Conservation (phyloP, 2,113 vertebrate species). For the Ceyx margarethae region DNA sequence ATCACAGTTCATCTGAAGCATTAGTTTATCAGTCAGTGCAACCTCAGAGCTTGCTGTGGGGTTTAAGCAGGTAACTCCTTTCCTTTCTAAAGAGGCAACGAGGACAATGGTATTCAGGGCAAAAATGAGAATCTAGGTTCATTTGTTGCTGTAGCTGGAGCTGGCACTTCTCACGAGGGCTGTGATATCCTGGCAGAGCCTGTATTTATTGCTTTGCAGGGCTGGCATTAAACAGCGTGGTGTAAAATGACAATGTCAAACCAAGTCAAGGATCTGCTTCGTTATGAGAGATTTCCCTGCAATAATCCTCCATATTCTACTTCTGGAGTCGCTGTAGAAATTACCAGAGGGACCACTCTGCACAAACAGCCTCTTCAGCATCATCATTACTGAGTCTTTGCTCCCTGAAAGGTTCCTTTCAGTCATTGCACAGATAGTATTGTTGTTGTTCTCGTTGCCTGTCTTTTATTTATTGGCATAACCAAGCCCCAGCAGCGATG, state of each 20-base stretch:
- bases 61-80: background rate
- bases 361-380: conserved; percentile 5
- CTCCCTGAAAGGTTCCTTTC: background rate
- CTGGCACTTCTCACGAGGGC: background rate
- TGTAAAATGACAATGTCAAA: conserved; percentile 19
- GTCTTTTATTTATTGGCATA: background rate
- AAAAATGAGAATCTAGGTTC: background rate
- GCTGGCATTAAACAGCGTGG: background rate
- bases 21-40: background rate
- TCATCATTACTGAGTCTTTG: background rate
- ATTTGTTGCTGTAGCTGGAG: background rate
- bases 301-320: background rate
- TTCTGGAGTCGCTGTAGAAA: background rate
- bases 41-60: background rate
- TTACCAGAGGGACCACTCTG: conserved; percentile 5
- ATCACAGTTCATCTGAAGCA: background rate
- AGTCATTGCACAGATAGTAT: background rate
- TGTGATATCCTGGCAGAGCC: background rate
- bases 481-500: rapidly evolving
- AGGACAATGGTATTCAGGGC: background rate
- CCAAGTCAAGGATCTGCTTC: conserved; percentile 10
- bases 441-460: background rate
- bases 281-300: conserved; percentile 5
- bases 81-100: background rate
- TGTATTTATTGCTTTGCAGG: background rate